Percentiles rank a stretch among this genome's conserved stretches.
Conservation (phyloP, 2,888 invertebrate species). For the Mycogona germanica region DNA sequence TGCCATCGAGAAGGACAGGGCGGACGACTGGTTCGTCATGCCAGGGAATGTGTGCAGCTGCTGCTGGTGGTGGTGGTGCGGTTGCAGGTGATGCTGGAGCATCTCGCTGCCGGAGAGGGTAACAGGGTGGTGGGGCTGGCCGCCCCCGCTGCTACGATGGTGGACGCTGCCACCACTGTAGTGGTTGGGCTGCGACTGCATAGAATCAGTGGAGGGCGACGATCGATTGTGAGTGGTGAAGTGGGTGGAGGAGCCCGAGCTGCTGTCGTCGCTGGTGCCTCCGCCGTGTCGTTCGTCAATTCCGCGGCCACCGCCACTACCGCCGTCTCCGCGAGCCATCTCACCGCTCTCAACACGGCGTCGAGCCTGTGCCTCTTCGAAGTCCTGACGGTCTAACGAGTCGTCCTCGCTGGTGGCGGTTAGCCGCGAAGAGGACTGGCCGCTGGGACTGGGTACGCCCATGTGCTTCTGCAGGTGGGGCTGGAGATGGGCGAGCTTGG, state of each 20-base stretch:
- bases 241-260: conserved; percentile 24
- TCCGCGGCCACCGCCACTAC: conserved; percentile 3
- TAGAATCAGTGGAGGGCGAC: conserved; percentile 8
- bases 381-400: conserved; percentile 7
- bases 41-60: conserved; percentile 14
- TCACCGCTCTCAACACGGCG: no score
- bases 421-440: conserved; percentile 18
- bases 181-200: not conserved
- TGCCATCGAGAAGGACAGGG: not conserved
- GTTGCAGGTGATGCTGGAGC: not conserved
- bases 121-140: not conserved
- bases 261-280: conserved; percentile 22
- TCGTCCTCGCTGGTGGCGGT: conserved; percentile 16
- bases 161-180: no score
- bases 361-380: conserved; percentile 9
- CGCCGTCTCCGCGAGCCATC: not conserved
- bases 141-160: not conserved
- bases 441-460: conserved; percentile 25
- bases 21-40: not conserved
- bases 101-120: not conserved
- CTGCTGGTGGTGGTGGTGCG: no score
- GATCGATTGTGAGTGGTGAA: conserved; percentile 21
- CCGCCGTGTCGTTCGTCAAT: conserved; percentile 14
- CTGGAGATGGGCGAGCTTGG: conserved; percentile 53
- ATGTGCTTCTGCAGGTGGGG: conserved; percentile 57